Evolutionary conservation across 2,797 vertebrate genomes (phyloP).

Genomic region (Melanotaenia nigrans): DNA sequence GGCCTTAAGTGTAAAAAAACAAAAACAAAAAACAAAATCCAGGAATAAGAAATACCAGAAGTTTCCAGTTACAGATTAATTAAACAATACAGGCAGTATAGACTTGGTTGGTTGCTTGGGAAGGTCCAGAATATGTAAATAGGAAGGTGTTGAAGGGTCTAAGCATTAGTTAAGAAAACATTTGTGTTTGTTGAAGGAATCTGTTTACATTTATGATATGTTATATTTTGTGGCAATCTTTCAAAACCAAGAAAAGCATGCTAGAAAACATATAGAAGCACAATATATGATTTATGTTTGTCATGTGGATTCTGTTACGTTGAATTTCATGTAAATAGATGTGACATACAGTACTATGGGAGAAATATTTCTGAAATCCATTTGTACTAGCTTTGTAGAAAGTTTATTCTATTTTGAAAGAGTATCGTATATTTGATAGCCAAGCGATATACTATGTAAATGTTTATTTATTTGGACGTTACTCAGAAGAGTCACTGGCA

Average conservation of each 20-base stretch:
- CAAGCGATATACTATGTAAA: constrained; percentile 63
- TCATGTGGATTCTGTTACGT: constrained; percentile 56
- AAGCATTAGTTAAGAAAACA: constrained; percentile 31
- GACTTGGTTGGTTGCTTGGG: constrained; percentile 9
- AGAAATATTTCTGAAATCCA: constrained; percentile 74
- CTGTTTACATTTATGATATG: constrained; percentile 69
- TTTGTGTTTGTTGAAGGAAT: constrained; percentile 45
- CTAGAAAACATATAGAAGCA: constrained; percentile 63
- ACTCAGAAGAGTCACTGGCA: constrained; percentile 27
- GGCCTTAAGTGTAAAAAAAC: constrained; percentile 3
- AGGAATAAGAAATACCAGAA: background rate
- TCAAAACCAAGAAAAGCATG: constrained; percentile 67
- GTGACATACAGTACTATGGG: constrained; percentile 64
- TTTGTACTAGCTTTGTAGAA: constrained; percentile 84
- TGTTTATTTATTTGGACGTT: constrained; percentile 74
- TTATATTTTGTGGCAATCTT: constrained; percentile 56
- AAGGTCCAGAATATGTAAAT: constrained; percentile 49
- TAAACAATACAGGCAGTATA: constrained; percentile 1
- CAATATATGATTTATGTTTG: constrained; percentile 66
- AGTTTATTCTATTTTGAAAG: constrained; percentile 80
- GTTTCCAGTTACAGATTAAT: constrained; percentile 12
- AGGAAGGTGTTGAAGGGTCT: constrained; percentile 25
- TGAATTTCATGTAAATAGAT: constrained; percentile 77
- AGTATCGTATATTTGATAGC: constrained; percentile 82
- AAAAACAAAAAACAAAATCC: constrained; percentile 10